These are phyloP conservation scores for Cryptoblepharus egeriae DNA, from an alignment of 2,797 vertebrate genomes.

Conservation along the genomic window DNA sequence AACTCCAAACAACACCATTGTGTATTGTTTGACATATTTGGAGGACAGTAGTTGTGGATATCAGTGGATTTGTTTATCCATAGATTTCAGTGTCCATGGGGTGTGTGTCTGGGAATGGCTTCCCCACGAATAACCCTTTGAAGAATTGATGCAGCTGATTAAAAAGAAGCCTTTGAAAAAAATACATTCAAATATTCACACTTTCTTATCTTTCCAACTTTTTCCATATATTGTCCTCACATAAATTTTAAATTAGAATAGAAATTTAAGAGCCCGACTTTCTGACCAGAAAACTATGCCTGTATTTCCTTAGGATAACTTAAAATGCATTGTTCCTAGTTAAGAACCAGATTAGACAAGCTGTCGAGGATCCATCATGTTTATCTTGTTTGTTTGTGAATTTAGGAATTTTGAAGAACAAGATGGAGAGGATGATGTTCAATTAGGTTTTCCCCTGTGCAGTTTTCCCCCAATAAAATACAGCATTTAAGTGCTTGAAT, in stretches of 20 bases:
- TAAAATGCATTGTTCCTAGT: not conserved
- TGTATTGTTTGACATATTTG: too few species aligned
- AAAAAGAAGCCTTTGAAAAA: not conserved
- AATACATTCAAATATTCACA: not conserved
- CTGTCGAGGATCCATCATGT: not conserved
- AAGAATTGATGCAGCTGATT: conserved; percentile 2
- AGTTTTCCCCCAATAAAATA: too few species aligned
- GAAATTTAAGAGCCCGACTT: not conserved
- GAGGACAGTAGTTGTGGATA: too few species aligned
- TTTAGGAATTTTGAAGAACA: not conserved
- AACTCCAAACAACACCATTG: too few species aligned
- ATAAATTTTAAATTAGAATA: not conserved
- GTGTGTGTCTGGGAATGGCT: too few species aligned
- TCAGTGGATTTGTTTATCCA: too few species aligned
- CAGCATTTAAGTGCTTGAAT: too few species aligned
- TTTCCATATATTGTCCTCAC: not conserved
- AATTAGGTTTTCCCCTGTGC: not conserved
- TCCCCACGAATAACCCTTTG: too few species aligned
- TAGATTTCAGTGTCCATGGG: too few species aligned
- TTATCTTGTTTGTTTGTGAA: not conserved
- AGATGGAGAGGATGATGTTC: not conserved
- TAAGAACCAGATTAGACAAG: not conserved
- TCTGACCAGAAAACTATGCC: not conserved
- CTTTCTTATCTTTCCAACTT: not conserved
- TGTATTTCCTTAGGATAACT: not conserved